Evolutionary conservation across 1,140 invertebrate species (phyloP).

Genomic region (Magallana angulata): DNA sequence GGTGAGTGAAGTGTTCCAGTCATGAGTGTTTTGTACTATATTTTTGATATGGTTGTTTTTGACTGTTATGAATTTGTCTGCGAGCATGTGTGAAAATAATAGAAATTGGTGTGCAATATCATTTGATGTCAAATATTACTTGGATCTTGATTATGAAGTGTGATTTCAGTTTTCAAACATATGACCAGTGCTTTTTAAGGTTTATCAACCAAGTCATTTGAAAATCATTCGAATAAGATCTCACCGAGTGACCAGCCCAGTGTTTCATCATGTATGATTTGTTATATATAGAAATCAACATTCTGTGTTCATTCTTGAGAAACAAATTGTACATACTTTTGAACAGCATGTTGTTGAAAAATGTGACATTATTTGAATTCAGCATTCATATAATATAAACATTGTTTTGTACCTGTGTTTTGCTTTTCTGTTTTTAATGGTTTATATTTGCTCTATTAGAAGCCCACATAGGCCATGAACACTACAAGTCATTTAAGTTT

Average conservation of each 20-base stretch:
- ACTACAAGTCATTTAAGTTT: too few relatives aligned
- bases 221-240: too few relatives aligned
- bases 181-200: background rate
- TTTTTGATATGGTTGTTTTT: slow-evolving; percentile 26
- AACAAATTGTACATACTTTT: too few relatives aligned
- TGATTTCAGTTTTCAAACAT: background rate
- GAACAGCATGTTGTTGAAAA: background rate
- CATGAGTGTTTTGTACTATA: slow-evolving; percentile 12
- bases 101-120: slow-evolving; percentile 12
- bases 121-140: background rate
- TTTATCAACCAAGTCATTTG: too few relatives aligned
- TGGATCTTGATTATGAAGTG: too few relatives aligned
- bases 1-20: background rate
- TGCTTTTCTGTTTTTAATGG: background rate
- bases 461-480: too few relatives aligned
- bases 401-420: background rate
- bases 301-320: too few relatives aligned
- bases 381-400: slow-evolving; percentile 22
- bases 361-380: background rate
- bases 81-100: background rate
- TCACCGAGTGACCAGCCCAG: too few relatives aligned
- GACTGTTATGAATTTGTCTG: background rate
- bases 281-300: too few relatives aligned
- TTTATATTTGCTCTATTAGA: too few relatives aligned
- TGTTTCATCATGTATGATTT: too few relatives aligned